Evolutionary conservation across 1,140 invertebrate genomes (phyloP), one percentile per base, ranked within the genome.

Genomic region (Rhopalosiphum padi): DNA sequence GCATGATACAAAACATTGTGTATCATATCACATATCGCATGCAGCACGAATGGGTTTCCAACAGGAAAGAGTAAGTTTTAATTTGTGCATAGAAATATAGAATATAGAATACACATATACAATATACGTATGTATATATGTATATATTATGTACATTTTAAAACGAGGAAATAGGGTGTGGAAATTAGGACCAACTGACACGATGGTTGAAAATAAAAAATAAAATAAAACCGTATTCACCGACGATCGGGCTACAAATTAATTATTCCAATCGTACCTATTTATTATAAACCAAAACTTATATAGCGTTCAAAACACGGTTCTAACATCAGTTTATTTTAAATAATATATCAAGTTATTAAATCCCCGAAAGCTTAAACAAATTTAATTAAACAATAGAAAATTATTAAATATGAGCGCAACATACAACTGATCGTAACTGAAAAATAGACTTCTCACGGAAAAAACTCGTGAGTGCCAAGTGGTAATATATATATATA

Each of bases 261-360:
- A 90, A 90, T 90, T 68, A 90, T 90, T 90, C 89, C 89, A 90
- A 90, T 89, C 51, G 51, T 53, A 53, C 35, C 23, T 51, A 51
- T 30, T 53, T 89, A 53, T 53, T 37, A 48, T 53, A 53, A 4
- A 48, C 30, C 21, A 9, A 37, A 53, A 35, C 43, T 30, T 87
- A 22, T 48, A 23, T 89, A 37, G 5, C n/a, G 22, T 89, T 23
- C 35, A 1, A 35, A 5, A 89, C 22, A 88, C 83, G 83, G 22
- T 41, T 43, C 8, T 85, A 68, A 68, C 30, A 15, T 86, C 25
- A 35, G 18, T 35, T 48, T 18, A n/a, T 35, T 51, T 51, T 88
- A 88, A 51, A 51, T 51, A 41, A 41, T 11, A 85, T 85, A n/a
- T 30, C 25, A 43, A 35, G 7, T 8, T 35, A 51, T 37, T 25